These are phyloP conservation scores for Harpagoxenus sublaevis DNA, from an alignment of 2,888 invertebrate genomes.

Conservation along the genomic window DNA sequence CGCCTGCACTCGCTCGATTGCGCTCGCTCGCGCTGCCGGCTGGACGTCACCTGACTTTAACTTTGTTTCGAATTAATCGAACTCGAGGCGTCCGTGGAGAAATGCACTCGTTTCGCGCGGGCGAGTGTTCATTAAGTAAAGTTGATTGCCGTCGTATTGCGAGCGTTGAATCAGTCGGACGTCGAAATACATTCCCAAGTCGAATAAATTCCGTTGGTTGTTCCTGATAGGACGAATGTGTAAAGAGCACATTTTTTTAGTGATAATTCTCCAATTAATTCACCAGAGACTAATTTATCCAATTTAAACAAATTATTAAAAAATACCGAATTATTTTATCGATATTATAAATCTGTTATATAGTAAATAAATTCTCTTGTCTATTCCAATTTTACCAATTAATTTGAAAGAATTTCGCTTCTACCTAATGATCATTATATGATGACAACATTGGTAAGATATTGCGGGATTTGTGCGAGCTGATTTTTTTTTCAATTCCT, in stretches of 20 bases:
- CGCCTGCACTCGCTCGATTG: constrained; percentile 71
- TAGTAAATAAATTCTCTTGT: not conserved
- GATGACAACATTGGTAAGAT: not conserved
- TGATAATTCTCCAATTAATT: not conserved
- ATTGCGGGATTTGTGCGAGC: not conserved
- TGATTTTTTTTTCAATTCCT: not conserved
- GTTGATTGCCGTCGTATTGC: constrained; percentile 25
- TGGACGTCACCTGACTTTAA: constrained; percentile 78
- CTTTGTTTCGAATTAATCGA: constrained; percentile 79
- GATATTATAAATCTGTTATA: not conserved
- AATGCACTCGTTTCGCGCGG: constrained; percentile 30
- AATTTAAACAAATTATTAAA: not conserved
- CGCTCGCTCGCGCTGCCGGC: constrained; percentile 71
- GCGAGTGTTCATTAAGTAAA: constrained; percentile 24
- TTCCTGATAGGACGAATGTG: not conserved
- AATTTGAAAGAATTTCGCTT: not conserved
- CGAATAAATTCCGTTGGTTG: not conserved
- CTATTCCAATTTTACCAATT: not conserved
- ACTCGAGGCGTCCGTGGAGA: constrained; percentile 68
- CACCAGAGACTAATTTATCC: not conserved
- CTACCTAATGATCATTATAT: not conserved
- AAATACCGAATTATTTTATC: not conserved
- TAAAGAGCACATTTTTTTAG: not conserved
- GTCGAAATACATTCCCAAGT: not conserved
- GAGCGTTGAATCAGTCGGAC: not conserved